Conservation (phyloP, 2,797 vertebrate species). For the Sebastes trivittatus region DNA sequence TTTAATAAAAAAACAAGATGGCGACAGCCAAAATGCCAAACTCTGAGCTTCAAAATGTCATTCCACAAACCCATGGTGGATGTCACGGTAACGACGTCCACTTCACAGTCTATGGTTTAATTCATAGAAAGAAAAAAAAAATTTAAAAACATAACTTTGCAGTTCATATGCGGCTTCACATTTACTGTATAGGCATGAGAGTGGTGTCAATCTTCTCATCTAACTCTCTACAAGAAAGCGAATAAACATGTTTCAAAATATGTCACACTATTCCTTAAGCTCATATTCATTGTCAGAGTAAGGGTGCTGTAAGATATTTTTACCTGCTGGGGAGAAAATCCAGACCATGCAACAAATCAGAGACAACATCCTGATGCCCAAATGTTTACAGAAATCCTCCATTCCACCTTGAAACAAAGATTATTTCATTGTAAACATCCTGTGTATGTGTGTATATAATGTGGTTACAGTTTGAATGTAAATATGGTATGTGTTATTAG, state of each 20-base stretch:
- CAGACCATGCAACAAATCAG: constrained; percentile 38
- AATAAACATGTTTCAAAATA: not conserved
- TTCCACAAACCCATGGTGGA: too few relatives aligned
- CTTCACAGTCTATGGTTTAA: too few relatives aligned
- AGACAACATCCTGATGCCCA: constrained; percentile 1
- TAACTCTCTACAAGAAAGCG: not conserved
- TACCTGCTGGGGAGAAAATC: constrained; percentile 56
- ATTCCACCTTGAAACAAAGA: constrained; percentile 46
- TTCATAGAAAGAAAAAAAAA: not conserved
- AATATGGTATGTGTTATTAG: not conserved
- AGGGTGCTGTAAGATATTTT: not conserved
- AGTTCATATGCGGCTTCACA: not conserved
- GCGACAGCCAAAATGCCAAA: too few relatives aligned
- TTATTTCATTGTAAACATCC: not conserved
- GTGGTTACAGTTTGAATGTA: not conserved
- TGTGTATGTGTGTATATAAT: not conserved
- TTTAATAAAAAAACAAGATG: too few relatives aligned
- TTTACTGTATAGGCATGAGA: not conserved
- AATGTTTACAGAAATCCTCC: constrained; percentile 12
- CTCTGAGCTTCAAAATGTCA: too few relatives aligned
- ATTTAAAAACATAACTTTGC: accelerated
- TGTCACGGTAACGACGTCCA: too few relatives aligned
- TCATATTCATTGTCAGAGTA: not conserved
- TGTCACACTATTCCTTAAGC: not conserved
- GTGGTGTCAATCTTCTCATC: not conserved